Conservation (phyloP, 35 echinoderm and acorn worm genomes). For the Anneissia japonica region DNA sequence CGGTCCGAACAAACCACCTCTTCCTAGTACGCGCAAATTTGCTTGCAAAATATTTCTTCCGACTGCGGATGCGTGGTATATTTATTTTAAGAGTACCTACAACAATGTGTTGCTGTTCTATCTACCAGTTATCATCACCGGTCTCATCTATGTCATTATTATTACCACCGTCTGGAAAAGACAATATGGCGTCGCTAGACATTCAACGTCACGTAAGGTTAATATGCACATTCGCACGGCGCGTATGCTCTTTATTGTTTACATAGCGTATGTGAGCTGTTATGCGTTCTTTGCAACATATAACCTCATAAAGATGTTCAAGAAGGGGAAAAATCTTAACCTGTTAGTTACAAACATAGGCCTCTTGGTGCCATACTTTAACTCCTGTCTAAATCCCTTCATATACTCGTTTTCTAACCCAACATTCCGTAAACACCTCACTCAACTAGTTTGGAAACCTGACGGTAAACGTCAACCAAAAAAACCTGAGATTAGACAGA, state of each 20-base stretch:
- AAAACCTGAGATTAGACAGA: too few species aligned
- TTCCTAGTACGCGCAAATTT: slow-evolving; percentile 21
- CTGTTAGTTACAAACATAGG: not conserved
- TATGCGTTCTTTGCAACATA: slow-evolving; percentile 3
- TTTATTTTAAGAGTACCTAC: slow-evolving; percentile 54
- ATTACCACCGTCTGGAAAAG: slow-evolving; percentile 29
- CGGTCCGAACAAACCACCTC: not conserved
- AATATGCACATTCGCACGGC: not conserved
- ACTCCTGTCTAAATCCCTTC: not conserved
- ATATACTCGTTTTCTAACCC: not conserved
- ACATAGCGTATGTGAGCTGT: slow-evolving; percentile 6
- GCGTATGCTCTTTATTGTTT: slow-evolving; percentile 1
- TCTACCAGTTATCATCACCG: slow-evolving; percentile 42
- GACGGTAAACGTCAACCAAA: too few species aligned
- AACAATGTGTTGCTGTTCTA: slow-evolving; percentile 47
- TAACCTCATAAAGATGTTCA: not conserved
- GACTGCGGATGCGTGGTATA: slow-evolving; percentile 10
- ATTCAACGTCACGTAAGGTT: too few species aligned
- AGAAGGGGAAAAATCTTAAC: not conserved
- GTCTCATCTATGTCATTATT: slow-evolving; percentile 30
- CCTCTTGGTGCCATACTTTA: not conserved
- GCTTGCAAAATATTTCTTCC: slow-evolving; percentile 29
- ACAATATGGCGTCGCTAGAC: not conserved
- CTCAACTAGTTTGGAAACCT: not conserved
- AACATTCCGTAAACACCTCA: not conserved